Evolutionary conservation across 37 sponge, comb jelly and placozoan genomes (phyloP).

Genomic region (Halisarca cf. caerulea): DNA sequence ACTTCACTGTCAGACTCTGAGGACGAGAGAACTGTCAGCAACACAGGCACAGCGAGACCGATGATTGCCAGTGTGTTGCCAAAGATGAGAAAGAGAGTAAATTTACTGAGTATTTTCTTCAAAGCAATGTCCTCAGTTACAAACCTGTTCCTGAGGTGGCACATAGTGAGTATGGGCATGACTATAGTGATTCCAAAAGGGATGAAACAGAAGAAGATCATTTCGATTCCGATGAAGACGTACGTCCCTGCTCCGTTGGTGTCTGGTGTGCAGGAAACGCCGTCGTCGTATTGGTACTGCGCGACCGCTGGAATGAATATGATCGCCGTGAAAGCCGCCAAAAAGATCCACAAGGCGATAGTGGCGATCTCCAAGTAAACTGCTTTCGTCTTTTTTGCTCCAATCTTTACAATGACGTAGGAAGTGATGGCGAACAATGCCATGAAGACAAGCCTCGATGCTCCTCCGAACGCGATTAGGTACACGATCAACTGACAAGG

Average conservation of each 20-base stretch:
- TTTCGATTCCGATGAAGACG: not conserved
- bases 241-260: not conserved
- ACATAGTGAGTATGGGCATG: not conserved
- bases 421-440: not conserved
- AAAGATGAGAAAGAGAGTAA: conserved; percentile 10
- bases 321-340: not conserved
- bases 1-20: not conserved
- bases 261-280: conserved; percentile 14
- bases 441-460: conserved; percentile 10
- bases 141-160: not conserved
- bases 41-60: not conserved
- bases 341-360: not conserved
- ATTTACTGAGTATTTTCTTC: not conserved
- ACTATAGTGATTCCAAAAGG: not conserved
- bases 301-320: not conserved
- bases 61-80: not conserved
- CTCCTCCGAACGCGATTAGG: not conserved
- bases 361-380: not conserved
- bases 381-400: not conserved
- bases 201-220: not conserved
- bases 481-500: conserved; percentile 7
- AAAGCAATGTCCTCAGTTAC: not conserved
- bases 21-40: not conserved
- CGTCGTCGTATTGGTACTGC: not conserved
- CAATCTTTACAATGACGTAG: not conserved